Evolutionary conservation across 2,113 vertebrate genomes (phyloP).

Genomic region (Calidris pygmaea): DNA sequence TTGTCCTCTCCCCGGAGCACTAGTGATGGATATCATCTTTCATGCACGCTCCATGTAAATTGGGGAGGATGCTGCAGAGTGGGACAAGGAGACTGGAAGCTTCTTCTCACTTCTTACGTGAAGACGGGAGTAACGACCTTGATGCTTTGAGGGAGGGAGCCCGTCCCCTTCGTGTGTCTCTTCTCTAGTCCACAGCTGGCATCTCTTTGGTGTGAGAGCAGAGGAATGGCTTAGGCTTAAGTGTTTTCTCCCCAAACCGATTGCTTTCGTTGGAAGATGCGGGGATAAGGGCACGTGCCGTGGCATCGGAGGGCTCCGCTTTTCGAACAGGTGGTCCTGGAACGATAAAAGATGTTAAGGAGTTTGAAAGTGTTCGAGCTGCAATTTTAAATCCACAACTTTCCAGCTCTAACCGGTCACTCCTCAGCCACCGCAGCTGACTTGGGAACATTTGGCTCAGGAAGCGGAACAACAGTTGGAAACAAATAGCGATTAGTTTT

Average conservation of each 20-base stretch:
- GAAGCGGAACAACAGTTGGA: constrained; percentile 59
- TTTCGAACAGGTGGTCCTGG: constrained; percentile 34
- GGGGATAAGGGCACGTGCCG: rapidly evolving
- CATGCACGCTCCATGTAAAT: neutral
- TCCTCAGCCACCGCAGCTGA: constrained; percentile 28
- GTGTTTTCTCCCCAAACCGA: neutral
- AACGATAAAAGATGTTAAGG: constrained; percentile 11
- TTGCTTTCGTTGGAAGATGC: neutral
- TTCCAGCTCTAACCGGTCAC: constrained; percentile 56
- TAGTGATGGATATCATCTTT: neutral
- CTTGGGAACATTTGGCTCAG: constrained; percentile 63
- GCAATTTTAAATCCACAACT: neutral
- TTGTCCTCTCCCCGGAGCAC: neutral
- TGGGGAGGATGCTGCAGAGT: neutral
- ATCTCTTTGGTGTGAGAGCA: neutral
- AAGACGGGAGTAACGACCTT: neutral
- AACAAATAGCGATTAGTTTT: constrained; percentile 58
- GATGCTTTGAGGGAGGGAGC: neutral
- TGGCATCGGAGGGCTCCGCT: neutral
- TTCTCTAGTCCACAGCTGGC: neutral
- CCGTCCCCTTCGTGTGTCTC: neutral
- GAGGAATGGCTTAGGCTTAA: neutral
- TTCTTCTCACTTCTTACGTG: neutral
- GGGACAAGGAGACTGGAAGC: neutral
- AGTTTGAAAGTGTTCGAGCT: constrained; percentile 3